phyloP scores from a whole-genome alignment of 2,797 vertebrate genomes.

The Hypotaenidia okinawae region DNA sequence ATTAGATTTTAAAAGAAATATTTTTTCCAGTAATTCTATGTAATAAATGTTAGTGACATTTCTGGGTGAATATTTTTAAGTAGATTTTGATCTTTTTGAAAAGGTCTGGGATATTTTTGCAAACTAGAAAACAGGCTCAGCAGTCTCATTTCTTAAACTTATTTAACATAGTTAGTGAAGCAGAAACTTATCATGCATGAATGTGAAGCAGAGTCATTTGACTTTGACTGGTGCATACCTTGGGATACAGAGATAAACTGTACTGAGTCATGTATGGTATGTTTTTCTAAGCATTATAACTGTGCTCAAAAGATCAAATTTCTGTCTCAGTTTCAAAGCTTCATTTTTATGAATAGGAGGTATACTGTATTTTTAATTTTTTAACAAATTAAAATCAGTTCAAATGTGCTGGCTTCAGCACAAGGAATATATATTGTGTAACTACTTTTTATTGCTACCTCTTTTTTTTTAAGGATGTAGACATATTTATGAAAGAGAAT shows the following conservation, averaged over 20 bases:
- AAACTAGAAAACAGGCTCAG: not conserved
- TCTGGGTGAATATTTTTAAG: not conserved
- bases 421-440: not conserved
- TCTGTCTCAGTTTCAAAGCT: conserved; percentile 59
- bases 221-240: conserved; percentile 12
- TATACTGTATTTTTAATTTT: conserved; percentile 52
- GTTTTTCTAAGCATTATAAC: conserved; percentile 59
- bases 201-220: conserved; percentile 32
- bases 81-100: not conserved
- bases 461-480: not conserved
- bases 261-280: conserved; percentile 22
- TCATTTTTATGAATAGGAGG: conserved; percentile 26
- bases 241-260: conserved; percentile 49
- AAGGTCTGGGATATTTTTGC: not conserved
- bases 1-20: not conserved
- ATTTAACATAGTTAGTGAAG: conserved; percentile 35
- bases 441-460: not conserved
- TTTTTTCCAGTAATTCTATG: not conserved
- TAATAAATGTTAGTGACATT: not conserved
- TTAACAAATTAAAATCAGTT: conserved; percentile 46
- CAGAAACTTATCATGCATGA: conserved; percentile 11
- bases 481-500: not conserved
- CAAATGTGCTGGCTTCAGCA: conserved; percentile 6
- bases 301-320: conserved; percentile 25
- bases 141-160: not conserved